phyloP scores from a whole-genome alignment of 2,888 invertebrate genomes.

The Selenia dentaria region DNA sequence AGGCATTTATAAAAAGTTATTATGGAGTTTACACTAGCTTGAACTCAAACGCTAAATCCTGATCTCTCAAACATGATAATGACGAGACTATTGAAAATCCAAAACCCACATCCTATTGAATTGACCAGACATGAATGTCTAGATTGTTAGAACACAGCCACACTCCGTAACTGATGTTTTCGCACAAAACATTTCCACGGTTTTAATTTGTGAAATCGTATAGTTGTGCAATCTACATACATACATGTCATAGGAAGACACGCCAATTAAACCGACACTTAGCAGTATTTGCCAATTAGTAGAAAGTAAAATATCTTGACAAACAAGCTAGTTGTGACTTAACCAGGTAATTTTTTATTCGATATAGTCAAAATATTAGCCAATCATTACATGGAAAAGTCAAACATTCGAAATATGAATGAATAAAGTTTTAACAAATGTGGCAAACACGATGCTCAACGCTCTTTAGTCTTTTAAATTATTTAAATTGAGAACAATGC shows the following conservation, averaged over 20 bases:
- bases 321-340: constrained; percentile 46
- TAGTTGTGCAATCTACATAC: constrained; percentile 52
- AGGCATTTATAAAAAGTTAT: no score
- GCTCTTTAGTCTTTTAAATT: constrained; percentile 55
- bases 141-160: background rate
- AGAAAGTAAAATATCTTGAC: constrained; percentile 55
- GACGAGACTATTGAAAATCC: no score
- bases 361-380: constrained; percentile 18
- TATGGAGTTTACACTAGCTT: no score
- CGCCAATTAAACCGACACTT: constrained; percentile 43
- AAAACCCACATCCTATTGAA: no score
- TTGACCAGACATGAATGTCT: no score
- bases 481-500: constrained; percentile 63
- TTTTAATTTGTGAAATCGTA: constrained; percentile 44
- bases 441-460: constrained; percentile 42
- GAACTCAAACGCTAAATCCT: no score
- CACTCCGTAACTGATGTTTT: constrained; percentile 8
- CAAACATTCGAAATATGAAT: background rate
- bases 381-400: constrained; percentile 6
- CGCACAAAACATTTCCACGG: constrained; percentile 19
- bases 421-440: background rate
- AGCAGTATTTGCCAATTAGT: constrained; percentile 45
- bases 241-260: constrained; percentile 45
- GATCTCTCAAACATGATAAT: no score
- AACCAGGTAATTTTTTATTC: constrained; percentile 39